phyloP scores from a whole-genome alignment of 2,113 vertebrate species.

The Oenanthe oenanthe region DNA sequence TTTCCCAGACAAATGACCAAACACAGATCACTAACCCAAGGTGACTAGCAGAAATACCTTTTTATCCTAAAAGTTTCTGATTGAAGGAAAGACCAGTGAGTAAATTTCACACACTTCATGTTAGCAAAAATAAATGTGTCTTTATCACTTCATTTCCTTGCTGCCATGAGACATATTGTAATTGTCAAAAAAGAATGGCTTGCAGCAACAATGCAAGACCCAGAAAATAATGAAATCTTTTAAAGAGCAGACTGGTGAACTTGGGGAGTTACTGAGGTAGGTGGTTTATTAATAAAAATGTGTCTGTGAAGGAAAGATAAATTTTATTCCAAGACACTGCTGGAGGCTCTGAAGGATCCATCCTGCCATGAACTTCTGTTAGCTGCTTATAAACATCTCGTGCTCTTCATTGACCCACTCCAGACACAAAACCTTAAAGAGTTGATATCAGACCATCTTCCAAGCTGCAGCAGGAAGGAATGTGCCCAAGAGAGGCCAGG shows the following conservation, averaged over 20 bases:
- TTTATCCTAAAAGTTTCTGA: background rate
- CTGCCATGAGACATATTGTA: background rate
- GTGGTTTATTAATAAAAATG: background rate
- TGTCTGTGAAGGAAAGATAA: background rate
- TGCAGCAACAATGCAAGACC: background rate
- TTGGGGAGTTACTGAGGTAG: background rate
- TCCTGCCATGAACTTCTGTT: background rate
- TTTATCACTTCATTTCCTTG: background rate
- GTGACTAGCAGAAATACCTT: background rate
- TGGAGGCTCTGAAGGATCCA: background rate
- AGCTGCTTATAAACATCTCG: background rate
- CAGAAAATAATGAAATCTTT: background rate
- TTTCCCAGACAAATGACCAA: background rate
- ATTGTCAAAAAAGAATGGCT: background rate
- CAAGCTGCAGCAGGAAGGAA: background rate
- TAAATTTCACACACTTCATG: background rate
- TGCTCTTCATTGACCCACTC: background rate
- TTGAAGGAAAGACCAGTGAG: background rate
- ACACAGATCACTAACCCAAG: background rate
- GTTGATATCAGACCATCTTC: background rate
- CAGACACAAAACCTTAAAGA: background rate
- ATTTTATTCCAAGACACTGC: background rate
- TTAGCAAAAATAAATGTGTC: background rate
- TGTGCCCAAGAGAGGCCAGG: background rate
- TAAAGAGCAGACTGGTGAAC: background rate